Evolutionary conservation across 92 coral and sea anemone genomes (phyloP).

Genomic region (Bergia sp.): DNA sequence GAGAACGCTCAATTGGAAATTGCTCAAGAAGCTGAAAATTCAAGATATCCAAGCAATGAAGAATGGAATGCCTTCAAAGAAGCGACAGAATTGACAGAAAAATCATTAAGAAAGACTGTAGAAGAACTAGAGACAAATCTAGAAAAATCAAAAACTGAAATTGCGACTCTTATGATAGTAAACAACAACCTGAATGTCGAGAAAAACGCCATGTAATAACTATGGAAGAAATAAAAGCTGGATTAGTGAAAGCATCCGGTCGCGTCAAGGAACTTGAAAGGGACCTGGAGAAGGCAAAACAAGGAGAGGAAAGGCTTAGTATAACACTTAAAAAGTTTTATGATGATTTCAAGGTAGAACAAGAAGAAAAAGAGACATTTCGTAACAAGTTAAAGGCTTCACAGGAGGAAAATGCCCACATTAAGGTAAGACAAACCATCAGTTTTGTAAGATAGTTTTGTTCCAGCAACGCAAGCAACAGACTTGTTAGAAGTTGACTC

Average conservation of each 20-base stretch:
- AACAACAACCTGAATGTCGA: not conserved
- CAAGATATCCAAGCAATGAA: not conserved
- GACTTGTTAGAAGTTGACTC: too few relatives aligned
- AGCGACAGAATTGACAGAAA: not conserved
- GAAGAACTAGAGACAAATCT: not conserved
- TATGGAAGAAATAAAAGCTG: slow-evolving; percentile 16
- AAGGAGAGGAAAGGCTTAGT: not conserved
- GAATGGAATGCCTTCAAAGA: not conserved
- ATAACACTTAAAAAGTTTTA: not conserved
- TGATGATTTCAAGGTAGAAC: slow-evolving; percentile 7
- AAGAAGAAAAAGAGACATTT: not conserved
- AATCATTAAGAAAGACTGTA: not conserved
- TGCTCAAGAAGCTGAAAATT: not conserved
- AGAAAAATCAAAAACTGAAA: not conserved
- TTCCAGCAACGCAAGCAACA: too few relatives aligned
- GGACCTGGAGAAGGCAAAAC: slow-evolving; percentile 1
- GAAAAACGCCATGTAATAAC: slow-evolving; percentile 28
- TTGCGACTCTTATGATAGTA: not conserved
- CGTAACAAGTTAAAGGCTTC: not conserved
- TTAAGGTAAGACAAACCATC: slow-evolving; percentile 1
- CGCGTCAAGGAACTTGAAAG: slow-evolving; percentile 16
- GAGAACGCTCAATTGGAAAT: not conserved
- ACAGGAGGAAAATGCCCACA: slow-evolving; percentile 21
- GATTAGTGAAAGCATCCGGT: slow-evolving; percentile 17
- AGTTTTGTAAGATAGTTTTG: too few relatives aligned